Base-by-base conservation (phyloP, 2,888 invertebrate species). In the Agrotis exclamationis region DNA sequence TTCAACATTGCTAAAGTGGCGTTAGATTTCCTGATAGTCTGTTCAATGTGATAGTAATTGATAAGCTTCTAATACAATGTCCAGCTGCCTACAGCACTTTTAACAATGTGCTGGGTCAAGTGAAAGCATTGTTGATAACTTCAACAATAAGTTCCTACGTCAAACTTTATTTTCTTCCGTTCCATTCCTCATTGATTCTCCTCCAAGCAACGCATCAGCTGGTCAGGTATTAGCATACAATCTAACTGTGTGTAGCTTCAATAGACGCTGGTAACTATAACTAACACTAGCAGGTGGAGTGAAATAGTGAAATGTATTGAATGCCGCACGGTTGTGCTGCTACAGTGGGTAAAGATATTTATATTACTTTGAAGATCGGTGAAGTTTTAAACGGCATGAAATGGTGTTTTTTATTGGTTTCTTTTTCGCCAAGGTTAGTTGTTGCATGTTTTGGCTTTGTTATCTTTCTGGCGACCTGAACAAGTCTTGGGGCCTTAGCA, bases 231-330 rank as follows among this genome's bases (percentile, higher is more conserved):
- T 82, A 77, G 74, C 82, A 84, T 84, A 82, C 85, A 85, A 84
- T 84, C 74, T 79, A 47, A 53, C 50, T 57, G 62, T 39, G 39
- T 39, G 39, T 47, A 71, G 68, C 65, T 83, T 76, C 66, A 84
- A 84, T 78, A 85, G 74, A 72, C 70, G 76, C 59, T 11, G 22
- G 53, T 72, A 58, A 62, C 77, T 72, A 80, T 79, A 69, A 70
- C 54, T 67, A 82, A 85, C 82, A 85, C 75, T 65, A 56, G 70
- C 63, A 64, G 62, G 50, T 69, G 58, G 62, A 80, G 84, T 71
- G 85, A 82, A 85, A 84, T 84, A 82, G 84, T 76, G 85, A 85
- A 85, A 85, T 85, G 84, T 85, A 78, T 85, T 85, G 84, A 85
- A 85, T 78, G 80, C 76, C 65, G 58, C 67, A 69, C 56, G 67